Evolutionary conservation across 2,888 invertebrate genomes (phyloP), one percentile per base, ranked within the genome.

Genomic region (Pteria penguin): DNA sequence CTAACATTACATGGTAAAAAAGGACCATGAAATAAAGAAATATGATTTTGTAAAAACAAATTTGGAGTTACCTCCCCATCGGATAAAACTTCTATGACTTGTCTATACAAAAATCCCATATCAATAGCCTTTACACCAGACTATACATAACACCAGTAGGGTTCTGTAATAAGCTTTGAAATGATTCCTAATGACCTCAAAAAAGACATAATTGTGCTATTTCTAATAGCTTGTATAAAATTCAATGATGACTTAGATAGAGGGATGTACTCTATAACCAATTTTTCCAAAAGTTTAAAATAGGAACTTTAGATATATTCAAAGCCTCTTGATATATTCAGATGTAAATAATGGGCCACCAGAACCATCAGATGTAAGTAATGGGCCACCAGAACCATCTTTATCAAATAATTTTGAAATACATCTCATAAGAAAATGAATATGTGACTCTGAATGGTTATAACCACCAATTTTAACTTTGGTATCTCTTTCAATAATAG

Each of bases 321-420:
- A 45, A 14, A 14, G 8, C 45, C 45, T 18, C 11, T 32, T 54
- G 55, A 29, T 57, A 68, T n/a, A 26, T 24, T 32, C 3, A n/a
- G 27, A n/a, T n/a, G 57, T 22, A 18, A 57, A 1, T 22, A 22
- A 4, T n/a, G 68, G 68, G 24, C 57, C 55, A 4, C 57, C 57
- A 22, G 68, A 32, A 1, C 68, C 68, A 68, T 68, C 68, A n/a
- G n/a, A n/a, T n/a, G 57, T 22, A 18, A 57, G 1, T 22, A 22
- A 4, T n/a, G 68, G 68, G 24, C 57, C 55, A 4, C 57, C 57
- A 22, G 68, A 32, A 1, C 68, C 68, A 68, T 68, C 68, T 68
- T 68, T 68, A 26, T 32, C 31, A 32, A 57, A 57, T 5, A 57
- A 26, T 24, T 55, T 68, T 57, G 68, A 68, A 68, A 68, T 18